phyloP scores from a whole-genome alignment of 1,140 invertebrate genomes.

The Temnothorax longispinosus region DNA sequence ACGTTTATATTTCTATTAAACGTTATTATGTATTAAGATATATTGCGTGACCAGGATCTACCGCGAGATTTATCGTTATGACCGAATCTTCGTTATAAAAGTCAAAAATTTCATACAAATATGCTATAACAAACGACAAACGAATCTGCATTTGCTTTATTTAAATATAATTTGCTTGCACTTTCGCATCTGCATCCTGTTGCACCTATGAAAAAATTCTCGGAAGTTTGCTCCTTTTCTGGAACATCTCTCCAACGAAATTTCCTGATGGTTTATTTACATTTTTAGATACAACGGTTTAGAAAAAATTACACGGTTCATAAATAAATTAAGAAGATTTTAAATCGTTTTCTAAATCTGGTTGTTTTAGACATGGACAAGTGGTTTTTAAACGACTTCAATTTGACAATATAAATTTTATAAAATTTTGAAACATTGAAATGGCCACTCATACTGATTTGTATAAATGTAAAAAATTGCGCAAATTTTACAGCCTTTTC shows the following conservation, averaged over 20 bases:
- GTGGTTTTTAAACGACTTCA: not conserved
- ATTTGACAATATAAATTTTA: slow-evolving; percentile 5
- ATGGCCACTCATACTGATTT: not conserved
- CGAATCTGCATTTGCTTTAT: not conserved
- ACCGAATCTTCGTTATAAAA: not conserved
- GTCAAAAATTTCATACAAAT: not conserved
- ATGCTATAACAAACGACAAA: not conserved
- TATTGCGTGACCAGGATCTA: slow-evolving; percentile 15
- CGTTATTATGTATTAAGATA: slow-evolving; percentile 17
- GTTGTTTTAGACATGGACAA: not conserved
- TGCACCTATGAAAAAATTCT: not conserved
- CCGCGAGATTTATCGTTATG: not conserved
- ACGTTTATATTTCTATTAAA: slow-evolving; percentile 39
- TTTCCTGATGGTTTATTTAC: not conserved
- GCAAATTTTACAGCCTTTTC: not conserved
- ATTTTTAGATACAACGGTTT: not conserved
- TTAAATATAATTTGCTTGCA: not conserved
- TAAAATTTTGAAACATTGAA: not conserved
- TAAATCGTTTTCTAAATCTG: not conserved
- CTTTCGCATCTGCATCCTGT: not conserved
- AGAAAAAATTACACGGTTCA: not conserved
- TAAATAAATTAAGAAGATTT: not conserved
- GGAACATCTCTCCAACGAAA: not conserved
- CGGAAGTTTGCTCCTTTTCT: not conserved
- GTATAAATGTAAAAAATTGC: not conserved